Percentiles rank a stretch among this genome's conserved stretches.
phyloP scores from a whole-genome alignment of 2,797 vertebrate species.

The Halcyon badia region DNA sequence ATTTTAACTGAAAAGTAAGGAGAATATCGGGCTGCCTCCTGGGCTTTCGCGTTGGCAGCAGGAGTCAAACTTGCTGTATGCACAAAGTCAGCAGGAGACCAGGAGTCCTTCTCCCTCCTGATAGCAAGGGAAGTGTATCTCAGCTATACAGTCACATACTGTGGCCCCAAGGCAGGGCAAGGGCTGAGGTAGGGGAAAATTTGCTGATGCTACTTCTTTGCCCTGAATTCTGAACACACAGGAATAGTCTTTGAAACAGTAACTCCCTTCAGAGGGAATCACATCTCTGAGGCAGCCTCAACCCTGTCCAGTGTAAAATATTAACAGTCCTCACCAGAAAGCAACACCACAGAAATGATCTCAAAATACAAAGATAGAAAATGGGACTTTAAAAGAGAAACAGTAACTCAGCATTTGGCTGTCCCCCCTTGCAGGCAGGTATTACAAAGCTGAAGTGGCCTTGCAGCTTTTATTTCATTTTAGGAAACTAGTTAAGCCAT shows the following conservation, averaged over 20 bases:
- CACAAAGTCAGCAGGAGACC: background rate
- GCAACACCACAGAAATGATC: background rate
- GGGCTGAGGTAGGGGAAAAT: background rate
- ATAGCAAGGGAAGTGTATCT: rapidly evolving
- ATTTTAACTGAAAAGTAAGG: background rate
- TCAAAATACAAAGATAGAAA: background rate
- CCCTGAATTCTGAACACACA: background rate
- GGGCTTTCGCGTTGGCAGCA: background rate
- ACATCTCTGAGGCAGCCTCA: background rate
- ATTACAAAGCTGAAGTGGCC: background rate
- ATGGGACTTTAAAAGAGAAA: background rate
- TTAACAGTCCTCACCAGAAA: background rate
- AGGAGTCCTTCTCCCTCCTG: background rate
- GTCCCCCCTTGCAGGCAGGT: constrained; percentile 40
- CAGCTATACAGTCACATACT: background rate
- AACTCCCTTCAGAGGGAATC: background rate
- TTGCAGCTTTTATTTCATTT: background rate
- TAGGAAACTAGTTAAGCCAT: background rate
- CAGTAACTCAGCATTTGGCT: background rate
- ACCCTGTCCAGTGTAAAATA: background rate
- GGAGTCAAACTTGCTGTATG: background rate
- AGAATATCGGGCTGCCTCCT: background rate
- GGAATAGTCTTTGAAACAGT: background rate
- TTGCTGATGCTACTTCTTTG: background rate
- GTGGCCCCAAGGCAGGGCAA: background rate